Evolutionary conservation across 2,797 vertebrate species (phyloP).

Genomic region (Sparidentex hasta): DNA sequence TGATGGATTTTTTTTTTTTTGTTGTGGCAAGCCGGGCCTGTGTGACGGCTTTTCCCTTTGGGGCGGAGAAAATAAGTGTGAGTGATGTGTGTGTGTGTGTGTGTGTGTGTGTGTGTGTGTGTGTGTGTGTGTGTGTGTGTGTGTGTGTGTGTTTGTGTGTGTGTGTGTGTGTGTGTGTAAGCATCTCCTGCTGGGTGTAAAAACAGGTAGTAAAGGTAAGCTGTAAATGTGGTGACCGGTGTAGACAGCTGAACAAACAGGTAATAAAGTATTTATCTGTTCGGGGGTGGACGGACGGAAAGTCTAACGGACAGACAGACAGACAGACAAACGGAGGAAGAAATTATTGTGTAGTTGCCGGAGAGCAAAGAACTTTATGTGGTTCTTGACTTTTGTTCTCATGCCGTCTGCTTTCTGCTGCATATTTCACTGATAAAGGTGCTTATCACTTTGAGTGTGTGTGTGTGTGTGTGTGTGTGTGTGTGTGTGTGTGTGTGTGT

Average conservation of each 20-base stretch:
- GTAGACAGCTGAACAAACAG: constrained; percentile 83
- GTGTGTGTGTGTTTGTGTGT: constrained; percentile 41
- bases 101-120: constrained; percentile 41
- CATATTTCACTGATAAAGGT: constrained; percentile 37
- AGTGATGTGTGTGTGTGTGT: constrained; percentile 20
- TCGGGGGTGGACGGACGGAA: constrained; percentile 19
- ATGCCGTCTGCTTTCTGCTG: constrained; percentile 9
- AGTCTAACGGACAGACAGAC: constrained; percentile 15
- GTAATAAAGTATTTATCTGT: constrained; percentile 79
- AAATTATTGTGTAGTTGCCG: constrained; percentile 10
- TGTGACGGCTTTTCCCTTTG: constrained; percentile 38
- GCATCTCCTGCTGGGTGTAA: constrained; percentile 48
- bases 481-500: not conserved
- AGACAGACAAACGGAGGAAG: constrained; percentile 35
- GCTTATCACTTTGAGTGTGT: constrained; percentile 26
- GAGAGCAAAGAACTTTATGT: constrained; percentile 33
- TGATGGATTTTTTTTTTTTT: constrained; percentile 30
- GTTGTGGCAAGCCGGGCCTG: constrained; percentile 15
- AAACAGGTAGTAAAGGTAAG: constrained; percentile 47
- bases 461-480: constrained; percentile 35
- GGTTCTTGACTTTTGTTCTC: constrained; percentile 27
- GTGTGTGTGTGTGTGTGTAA: constrained; percentile 39
- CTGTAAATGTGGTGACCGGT: constrained; percentile 74
- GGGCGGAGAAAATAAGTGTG: constrained; percentile 20
- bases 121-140: constrained; percentile 38